Evolutionary conservation across 2,888 invertebrate species (phyloP), one percentile per base, ranked within the genome.

Genomic region (Athalia rosae): DNA sequence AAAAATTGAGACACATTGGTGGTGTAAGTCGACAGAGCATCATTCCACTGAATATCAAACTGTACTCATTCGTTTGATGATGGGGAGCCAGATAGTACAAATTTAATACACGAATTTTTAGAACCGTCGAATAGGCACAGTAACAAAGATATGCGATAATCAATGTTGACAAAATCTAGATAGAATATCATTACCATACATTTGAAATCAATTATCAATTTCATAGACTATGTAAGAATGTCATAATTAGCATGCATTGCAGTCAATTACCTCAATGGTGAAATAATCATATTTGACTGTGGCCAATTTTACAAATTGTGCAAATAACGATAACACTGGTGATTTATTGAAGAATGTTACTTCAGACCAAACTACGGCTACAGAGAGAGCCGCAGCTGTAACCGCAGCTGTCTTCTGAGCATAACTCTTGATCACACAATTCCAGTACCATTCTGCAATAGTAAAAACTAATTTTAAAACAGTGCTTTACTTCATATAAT

Each of bases 61-160:
- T 98, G 91, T 99, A 98, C 88, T 99, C 99, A 89, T 99, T 98
- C 6, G 99, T 99, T 91, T 98, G 98, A 90, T 99, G 99, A 89
- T 99, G 96, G 0, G 98, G 97, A 4, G 99, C 99, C 83, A 99
- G 91, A 89, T 99, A 99, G 91, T 99, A 99, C 82, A 99, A 93
- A 91, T 99, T 99, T 64, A 99, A 93, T 48, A 99, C 94, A 76
- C 98, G 94, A 84, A 99, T 97, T 90, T 98, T 97, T 84, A 99
- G 94, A 59, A 99, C 96, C 0, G 99, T 99, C 43, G 98, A 99
- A 91, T 98, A 99, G 3, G 99, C 98, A 91, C 99, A 99, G 88
- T 98, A 96, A 91, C 98, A 98, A 88, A 99, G 92, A 91, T 99
- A 99, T 8, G 97, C 95, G 80, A 99, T 96, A 41, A 97, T 95